These are phyloP conservation scores for Geotrupes spiniger DNA, from an alignment of 2,888 invertebrate genomes.

Conservation along the genomic window DNA sequence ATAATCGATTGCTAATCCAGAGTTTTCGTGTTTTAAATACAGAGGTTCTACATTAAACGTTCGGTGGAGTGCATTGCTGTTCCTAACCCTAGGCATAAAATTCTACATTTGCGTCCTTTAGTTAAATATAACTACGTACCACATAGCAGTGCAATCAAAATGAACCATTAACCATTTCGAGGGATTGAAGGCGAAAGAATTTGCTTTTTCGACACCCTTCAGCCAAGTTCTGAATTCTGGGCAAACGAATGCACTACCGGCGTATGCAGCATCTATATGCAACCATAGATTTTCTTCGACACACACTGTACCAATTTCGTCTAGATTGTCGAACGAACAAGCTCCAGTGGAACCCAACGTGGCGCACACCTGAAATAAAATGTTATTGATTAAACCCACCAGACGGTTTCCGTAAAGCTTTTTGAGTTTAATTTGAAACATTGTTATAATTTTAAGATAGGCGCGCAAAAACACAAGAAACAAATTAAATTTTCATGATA, in stretches of 20 bases:
- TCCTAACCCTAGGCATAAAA: slow-evolving; percentile 72
- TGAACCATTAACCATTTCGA: slow-evolving; percentile 99
- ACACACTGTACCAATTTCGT: slow-evolving; percentile 66
- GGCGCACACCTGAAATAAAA: slow-evolving; percentile 72
- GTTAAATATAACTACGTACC: slow-evolving; percentile 60
- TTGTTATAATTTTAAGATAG: too few species aligned
- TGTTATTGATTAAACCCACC: too few species aligned
- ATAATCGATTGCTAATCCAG: slow-evolving; percentile 93
- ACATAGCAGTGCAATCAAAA: slow-evolving; percentile 98
- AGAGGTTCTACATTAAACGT: slow-evolving; percentile 98
- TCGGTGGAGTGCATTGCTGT: slow-evolving; percentile 87
- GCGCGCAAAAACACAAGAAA: too few species aligned
- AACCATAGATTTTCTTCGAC: slow-evolving; percentile 85
- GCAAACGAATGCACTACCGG: slow-evolving; percentile 93
- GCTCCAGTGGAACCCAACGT: slow-evolving; percentile 96
- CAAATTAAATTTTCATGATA: too few species aligned
- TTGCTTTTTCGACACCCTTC: slow-evolving; percentile 84
- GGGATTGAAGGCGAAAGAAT: slow-evolving; percentile 97
- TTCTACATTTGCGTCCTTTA: background rate
- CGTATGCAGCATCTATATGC: slow-evolving; percentile 97
- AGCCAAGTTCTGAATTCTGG: slow-evolving; percentile 92
- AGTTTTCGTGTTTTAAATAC: slow-evolving; percentile 96
- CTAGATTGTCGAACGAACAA: slow-evolving; percentile 92
- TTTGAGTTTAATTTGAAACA: too few species aligned
- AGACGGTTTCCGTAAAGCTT: too few species aligned